Evolutionary conservation across 1,140 invertebrate genomes (phyloP), one percentile per base, ranked within the genome.

Genomic region (Temnothorax longispinosus): DNA sequence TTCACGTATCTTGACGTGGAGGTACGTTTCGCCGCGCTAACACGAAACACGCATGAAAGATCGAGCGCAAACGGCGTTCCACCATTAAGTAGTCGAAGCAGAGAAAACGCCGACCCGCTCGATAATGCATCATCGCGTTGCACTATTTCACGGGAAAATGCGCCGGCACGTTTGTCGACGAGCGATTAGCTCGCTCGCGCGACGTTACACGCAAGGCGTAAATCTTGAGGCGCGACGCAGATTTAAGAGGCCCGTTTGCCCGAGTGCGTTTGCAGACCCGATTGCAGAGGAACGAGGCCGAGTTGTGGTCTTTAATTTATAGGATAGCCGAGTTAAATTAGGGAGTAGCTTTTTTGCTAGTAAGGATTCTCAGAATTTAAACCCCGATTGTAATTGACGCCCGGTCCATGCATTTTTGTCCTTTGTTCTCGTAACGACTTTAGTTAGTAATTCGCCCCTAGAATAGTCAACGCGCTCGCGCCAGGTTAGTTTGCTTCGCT

Each of bases 251-350:
- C 27, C 71, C 58, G 50, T 54, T 56, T 38, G 58, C 52, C 78
- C 78, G 60, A 71, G 80, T 75, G 47, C 78, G 72, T 82, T 35
- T 27, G 69, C 71, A 35, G 54, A 38, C 47, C 67, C 27, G 74
- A 65, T 27, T 60, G 85, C 32, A 56, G 65, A 75, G 72, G 80
- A 69, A 82, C 56, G 86, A 71, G 69, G 84, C 87, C 58, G 78
- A 91, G 81, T 91, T 88, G 85, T 86, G 84, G 75, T 71, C 84
- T 90, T 54, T 92, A 92, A 92, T 92, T 92, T 91, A 91, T 85
- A 75, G 52, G 80, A n/a, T 62, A 38, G 67, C 47, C 64, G 32
- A 54, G 77, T 67, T 71, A 54, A 77, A 62, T 32, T 38, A 18
- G 15, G 8, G 35, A 62, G 6, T 15, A 88, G 54, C 82, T 84